phyloP scores from a whole-genome alignment of 2,888 invertebrate genomes.

The Tanaodytes sp. region DNA sequence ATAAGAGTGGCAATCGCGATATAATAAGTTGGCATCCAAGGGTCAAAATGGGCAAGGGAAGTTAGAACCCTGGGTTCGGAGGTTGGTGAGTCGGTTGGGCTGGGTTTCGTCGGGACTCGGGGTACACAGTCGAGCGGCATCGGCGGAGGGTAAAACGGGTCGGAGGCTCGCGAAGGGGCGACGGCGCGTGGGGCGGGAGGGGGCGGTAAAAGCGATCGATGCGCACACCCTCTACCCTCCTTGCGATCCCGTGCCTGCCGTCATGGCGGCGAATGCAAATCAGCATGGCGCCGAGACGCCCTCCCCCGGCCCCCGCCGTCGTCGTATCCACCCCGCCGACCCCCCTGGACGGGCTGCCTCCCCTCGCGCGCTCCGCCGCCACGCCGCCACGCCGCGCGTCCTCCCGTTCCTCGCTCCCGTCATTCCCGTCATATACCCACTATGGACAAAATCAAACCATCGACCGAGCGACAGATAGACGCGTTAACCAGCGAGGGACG shows the following conservation, averaged over 20 bases:
- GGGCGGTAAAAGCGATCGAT: conserved; percentile 75
- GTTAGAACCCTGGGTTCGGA: conserved; percentile 59
- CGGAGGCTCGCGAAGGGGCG: conserved; percentile 35
- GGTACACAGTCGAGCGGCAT: conserved; percentile 54
- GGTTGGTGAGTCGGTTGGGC: conserved; percentile 50
- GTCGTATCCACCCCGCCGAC: conserved; percentile 71
- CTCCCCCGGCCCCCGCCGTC: conserved; percentile 68
- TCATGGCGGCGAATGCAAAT: conserved; percentile 79
- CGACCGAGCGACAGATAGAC: conserved; percentile 67
- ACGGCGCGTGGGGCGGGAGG: conserved; percentile 50
- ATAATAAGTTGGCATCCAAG: conserved; percentile 45
- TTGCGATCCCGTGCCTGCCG: conserved; percentile 67
- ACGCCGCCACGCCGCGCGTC: conserved; percentile 1
- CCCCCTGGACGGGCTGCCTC: conserved; percentile 57
- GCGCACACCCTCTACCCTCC: conserved; percentile 72
- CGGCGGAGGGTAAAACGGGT: conserved; percentile 57
- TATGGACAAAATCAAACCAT: conserved; percentile 69
- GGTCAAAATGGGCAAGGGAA: conserved; percentile 51
- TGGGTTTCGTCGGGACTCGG: conserved; percentile 50
- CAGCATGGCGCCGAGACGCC: conserved; percentile 77
- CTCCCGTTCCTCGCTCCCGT: conserved; percentile 1
- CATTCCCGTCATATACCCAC: conserved; percentile 58
- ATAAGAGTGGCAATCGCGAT: conserved; percentile 12
- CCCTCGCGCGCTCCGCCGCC: conserved; percentile 26
- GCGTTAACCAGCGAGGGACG: conserved; percentile 61